phyloP scores from a whole-genome alignment of 1,140 invertebrate genomes.

The Nasonia giraulti region DNA sequence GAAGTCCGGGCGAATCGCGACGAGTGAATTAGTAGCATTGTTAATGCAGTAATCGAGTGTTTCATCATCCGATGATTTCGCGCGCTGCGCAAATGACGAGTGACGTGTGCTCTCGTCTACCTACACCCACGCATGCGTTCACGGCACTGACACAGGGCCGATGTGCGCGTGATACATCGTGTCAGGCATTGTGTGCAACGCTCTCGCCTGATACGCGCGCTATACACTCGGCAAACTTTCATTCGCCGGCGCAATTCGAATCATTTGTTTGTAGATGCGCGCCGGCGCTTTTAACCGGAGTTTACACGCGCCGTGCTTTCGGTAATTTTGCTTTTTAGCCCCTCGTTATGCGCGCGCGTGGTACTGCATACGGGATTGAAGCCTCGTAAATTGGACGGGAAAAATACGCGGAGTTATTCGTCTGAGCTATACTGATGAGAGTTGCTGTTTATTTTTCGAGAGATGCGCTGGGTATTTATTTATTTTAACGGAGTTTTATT shows the following conservation, averaged over 20 bases:
- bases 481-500: too few species aligned
- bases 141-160: not conserved
- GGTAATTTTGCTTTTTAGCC: constrained; percentile 27
- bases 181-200: constrained; percentile 64
- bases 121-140: constrained; percentile 4
- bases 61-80: constrained; percentile 70
- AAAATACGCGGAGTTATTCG: constrained; percentile 51
- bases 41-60: constrained; percentile 72
- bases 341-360: not conserved
- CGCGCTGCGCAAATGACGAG: constrained; percentile 60
- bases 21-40: constrained; percentile 67
- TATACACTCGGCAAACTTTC: not conserved
- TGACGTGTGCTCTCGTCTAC: constrained; percentile 46
- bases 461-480: too few species aligned
- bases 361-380: not conserved
- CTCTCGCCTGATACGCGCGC: constrained; percentile 35
- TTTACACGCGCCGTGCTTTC: constrained; percentile 2
- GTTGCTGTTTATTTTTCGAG: too few species aligned
- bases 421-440: constrained; percentile 37
- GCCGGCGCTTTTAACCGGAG: not conserved
- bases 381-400: not conserved
- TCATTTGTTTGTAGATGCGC: constrained; percentile 37
- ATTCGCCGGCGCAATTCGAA: not conserved
- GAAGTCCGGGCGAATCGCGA: constrained; percentile 18
- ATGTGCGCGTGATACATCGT: constrained; percentile 65